Percentiles rank a stretch among this genome's conserved stretches.
Evolutionary conservation across 2,113 vertebrate genomes (phyloP).

Genomic region (Seriola dumerili): DNA sequence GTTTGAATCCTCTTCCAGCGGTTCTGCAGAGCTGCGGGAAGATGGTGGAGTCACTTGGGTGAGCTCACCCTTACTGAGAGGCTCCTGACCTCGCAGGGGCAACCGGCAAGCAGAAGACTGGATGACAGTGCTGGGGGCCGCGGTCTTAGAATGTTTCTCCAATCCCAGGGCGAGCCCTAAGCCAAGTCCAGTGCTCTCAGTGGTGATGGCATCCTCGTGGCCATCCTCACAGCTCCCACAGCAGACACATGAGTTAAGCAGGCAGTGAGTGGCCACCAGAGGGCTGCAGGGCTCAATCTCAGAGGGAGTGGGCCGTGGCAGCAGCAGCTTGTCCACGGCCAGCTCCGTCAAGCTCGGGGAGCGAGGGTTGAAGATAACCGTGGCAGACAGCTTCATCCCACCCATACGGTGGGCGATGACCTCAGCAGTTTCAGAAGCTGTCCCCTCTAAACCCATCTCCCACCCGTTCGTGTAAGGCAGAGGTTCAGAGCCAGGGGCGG

Average conservation of each 20-base stretch:
- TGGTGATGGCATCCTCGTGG: slow-evolving; percentile 83
- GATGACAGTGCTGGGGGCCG: slow-evolving; percentile 81
- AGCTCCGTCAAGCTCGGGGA: slow-evolving; percentile 86
- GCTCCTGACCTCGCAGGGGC: slow-evolving; percentile 73
- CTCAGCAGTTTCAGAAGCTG: slow-evolving; percentile 87
- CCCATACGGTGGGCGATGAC: slow-evolving; percentile 95
- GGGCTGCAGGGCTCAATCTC: slow-evolving; percentile 85
- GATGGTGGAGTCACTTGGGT: slow-evolving; percentile 70
- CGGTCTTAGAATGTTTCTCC: slow-evolving; percentile 79
- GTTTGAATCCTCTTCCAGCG: slow-evolving; percentile 72
- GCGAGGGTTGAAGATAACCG: slow-evolving; percentile 97
- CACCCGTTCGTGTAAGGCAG: slow-evolving; percentile 89
- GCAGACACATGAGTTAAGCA: slow-evolving; percentile 96
- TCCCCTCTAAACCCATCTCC: slow-evolving; percentile 85
- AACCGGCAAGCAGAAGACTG: slow-evolving; percentile 83
- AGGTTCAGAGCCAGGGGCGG: slow-evolving; percentile 75
- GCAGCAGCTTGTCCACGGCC: slow-evolving; percentile 79
- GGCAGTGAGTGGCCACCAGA: slow-evolving; percentile 89
- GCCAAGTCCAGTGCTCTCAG: slow-evolving; percentile 68
- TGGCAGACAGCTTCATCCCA: slow-evolving; percentile 98
- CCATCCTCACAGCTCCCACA: slow-evolving; percentile 92
- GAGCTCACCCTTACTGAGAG: slow-evolving; percentile 68
- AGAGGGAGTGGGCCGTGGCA: slow-evolving; percentile 64
- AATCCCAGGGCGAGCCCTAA: slow-evolving; percentile 73
- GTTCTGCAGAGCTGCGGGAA: slow-evolving; percentile 60